Base-by-base conservation (phyloP, 2,888 invertebrate species). In the Rhingia rostrata region DNA sequence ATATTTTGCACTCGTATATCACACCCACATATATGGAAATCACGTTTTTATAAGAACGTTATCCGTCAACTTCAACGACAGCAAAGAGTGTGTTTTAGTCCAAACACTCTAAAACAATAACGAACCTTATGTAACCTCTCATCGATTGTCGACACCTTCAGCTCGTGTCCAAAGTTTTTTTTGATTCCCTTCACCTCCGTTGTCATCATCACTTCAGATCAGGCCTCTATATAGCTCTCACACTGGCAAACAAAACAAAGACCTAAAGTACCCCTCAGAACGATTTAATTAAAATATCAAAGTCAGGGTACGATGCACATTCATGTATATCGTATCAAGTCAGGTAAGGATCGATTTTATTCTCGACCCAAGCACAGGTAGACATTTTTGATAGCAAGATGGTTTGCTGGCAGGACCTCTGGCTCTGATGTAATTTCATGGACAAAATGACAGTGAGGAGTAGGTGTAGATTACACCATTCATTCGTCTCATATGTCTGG, bases 241-340 rank as follows among this genome's bases (percentile, higher is more conserved):
- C 5, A 14, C 6, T 14, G 14, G 5, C 30, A 9, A 4, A 32
- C 30, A 9, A 32, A 22, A 45, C 10, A 12, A 35, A 33, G 12
- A 2, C 2, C 33, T 10, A 54, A 66, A 37, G 58, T 61, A 58
- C 22, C 49, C 22, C 22, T 22, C 22, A 37, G 66, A 69, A 45
- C 45, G 61, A 69, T 79, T 83, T 83, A 83, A 83, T 83, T 83
- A 83, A 83, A 83, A 83, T 79, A 79, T 83, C 79, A 83, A 79
- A 66, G 33, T 37, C 51, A 70, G 56, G 47, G 32, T 51, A 10
- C n/a, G 14, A 22, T 22, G 22, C 22, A 22, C 22, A 22, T 22
- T 22, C 47, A 47, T 32, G 35, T 33, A 43, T 45, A 70, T 37
- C 43, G 14, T 30, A 33, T 56, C 51, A 41, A 41, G 12, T 9